Evolutionary conservation across 2,797 vertebrate species (phyloP).

Genomic region (Halcyon chelicuti): DNA sequence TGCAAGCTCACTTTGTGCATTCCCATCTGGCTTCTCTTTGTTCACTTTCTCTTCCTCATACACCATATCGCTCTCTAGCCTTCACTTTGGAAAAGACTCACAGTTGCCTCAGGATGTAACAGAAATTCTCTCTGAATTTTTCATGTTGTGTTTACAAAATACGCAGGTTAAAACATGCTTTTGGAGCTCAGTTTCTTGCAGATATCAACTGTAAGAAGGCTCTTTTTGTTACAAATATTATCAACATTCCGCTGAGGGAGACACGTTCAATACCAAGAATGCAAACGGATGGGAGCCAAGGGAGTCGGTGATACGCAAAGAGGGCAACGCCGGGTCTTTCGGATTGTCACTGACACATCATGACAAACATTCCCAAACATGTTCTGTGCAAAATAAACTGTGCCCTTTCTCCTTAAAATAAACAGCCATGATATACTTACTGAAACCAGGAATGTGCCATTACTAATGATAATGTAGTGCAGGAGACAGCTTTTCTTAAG

Average conservation of each 20-base stretch:
- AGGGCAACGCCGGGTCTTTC: conserved; percentile 18
- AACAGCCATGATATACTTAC: conserved; percentile 52
- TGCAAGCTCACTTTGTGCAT: background rate
- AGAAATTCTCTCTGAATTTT: conserved; percentile 70
- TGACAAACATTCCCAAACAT: conserved; percentile 59
- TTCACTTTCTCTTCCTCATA: conserved; percentile 49
- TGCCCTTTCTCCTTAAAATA: conserved; percentile 65
- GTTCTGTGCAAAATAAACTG: conserved; percentile 58
- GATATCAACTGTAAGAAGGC: conserved; percentile 26
- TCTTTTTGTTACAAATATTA: conserved; percentile 50
- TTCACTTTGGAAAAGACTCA: conserved; percentile 42
- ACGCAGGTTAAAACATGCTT: conserved; percentile 69
- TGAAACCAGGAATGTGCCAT: conserved; percentile 67
- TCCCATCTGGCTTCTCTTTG: conserved; percentile 52
- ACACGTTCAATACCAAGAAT: background rate
- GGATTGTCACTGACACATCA: conserved; percentile 62
- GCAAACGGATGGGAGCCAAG: conserved; percentile 12
- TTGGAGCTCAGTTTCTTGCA: conserved; percentile 40
- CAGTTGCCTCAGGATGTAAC: conserved; percentile 61
- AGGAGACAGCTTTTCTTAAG: conserved; percentile 53
- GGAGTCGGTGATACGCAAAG: background rate
- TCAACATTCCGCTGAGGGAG: background rate
- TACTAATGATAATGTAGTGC: conserved; percentile 62
- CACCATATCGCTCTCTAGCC: background rate
- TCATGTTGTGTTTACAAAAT: conserved; percentile 73